phyloP scores from a whole-genome alignment of 2,797 vertebrate genomes.

The Distichodus sexfasciatus region DNA sequence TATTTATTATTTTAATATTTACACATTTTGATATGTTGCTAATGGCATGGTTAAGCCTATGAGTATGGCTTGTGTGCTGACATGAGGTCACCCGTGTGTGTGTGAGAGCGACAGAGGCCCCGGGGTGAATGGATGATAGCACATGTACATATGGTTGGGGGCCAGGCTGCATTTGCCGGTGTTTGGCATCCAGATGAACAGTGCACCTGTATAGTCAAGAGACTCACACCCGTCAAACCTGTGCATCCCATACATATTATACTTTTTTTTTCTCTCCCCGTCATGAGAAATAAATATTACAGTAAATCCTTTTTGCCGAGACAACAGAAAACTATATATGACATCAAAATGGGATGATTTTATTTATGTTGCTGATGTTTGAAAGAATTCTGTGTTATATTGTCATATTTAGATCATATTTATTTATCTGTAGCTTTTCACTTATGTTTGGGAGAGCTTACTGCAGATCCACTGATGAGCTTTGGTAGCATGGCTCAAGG shows the following conservation, averaged over 20 bases:
- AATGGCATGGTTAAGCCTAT: no score
- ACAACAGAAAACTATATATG: conserved; percentile 73
- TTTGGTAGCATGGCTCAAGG: conserved; percentile 51
- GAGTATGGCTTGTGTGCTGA: not conserved
- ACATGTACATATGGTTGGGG: conserved; percentile 40
- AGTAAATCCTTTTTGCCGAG: conserved; percentile 78
- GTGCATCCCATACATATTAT: no score
- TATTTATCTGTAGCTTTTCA: conserved; percentile 39
- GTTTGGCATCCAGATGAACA: conserved; percentile 41
- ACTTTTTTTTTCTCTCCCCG: conserved; percentile 74
- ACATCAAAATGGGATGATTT: conserved; percentile 59
- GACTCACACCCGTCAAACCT: no score
- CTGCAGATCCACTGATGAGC: no score
- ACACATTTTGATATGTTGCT: no score
- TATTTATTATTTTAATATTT: no score
- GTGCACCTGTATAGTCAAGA: no score
- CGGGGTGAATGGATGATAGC: conserved; percentile 40
- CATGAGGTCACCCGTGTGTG: not conserved
- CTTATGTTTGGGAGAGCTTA: no score
- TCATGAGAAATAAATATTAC: conserved; percentile 61
- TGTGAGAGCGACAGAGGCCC: not conserved
- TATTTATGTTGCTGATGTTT: conserved; percentile 73
- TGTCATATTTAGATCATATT: conserved; percentile 54
- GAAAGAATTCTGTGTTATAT: conserved; percentile 72
- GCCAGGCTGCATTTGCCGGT: conserved; percentile 32